Conservation (phyloP, 1,140 invertebrate species). For the Zophobas morio region DNA sequence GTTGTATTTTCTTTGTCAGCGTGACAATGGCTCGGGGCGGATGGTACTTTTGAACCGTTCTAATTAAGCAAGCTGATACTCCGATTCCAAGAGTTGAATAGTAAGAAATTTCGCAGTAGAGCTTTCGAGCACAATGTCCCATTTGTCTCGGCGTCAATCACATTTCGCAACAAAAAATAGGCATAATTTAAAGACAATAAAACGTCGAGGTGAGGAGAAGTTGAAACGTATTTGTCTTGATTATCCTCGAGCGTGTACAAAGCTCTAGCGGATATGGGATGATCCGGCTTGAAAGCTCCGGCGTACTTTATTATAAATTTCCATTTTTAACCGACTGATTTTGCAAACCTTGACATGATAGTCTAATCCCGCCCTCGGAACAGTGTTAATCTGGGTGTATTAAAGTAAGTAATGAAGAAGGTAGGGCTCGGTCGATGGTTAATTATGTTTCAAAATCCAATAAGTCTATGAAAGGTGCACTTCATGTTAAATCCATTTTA, state of each 20-base stretch:
- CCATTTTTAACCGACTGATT: slow-evolving; percentile 26
- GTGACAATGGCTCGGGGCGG: slow-evolving; percentile 11
- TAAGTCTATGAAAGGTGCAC: slow-evolving; percentile 52
- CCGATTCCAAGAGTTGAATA: slow-evolving; percentile 2
- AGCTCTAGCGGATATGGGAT: no score
- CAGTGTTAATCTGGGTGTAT: slow-evolving; percentile 34
- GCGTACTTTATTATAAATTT: slow-evolving; percentile 3
- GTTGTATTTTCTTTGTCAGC: slow-evolving; percentile 16
- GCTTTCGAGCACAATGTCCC: slow-evolving; percentile 15
- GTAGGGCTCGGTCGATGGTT: slow-evolving; percentile 49
- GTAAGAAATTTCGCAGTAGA: slow-evolving; percentile 8
- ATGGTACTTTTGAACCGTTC: slow-evolving; percentile 40
- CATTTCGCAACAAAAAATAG: not conserved
- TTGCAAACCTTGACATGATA: slow-evolving; percentile 45
- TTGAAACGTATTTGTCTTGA: no score
- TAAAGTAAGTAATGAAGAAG: slow-evolving; percentile 49
- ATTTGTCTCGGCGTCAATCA: slow-evolving; percentile 24
- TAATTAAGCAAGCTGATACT: slow-evolving; percentile 18
- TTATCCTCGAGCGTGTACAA: no score
- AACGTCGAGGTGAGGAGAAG: no score
- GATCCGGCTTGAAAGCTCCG: no score
- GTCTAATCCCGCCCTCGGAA: slow-evolving; percentile 23
- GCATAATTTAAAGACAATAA: not conserved
- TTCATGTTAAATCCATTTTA: slow-evolving; percentile 46
- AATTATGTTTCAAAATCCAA: slow-evolving; percentile 54